Evolutionary conservation across 2,797 vertebrate species (phyloP).

Genomic region (Sylvia borin): DNA sequence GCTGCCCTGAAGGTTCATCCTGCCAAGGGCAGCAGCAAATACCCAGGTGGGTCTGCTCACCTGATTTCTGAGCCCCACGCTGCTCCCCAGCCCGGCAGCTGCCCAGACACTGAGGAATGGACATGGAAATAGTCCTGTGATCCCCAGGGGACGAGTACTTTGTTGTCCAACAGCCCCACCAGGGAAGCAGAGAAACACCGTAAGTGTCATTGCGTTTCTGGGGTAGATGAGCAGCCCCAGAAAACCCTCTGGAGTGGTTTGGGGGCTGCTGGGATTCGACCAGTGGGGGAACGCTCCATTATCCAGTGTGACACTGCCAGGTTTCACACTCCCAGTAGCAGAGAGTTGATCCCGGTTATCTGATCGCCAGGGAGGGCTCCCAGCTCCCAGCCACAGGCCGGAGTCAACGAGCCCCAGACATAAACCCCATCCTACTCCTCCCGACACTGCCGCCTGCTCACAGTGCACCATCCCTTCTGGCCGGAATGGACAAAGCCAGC

Average conservation of each 20-base stretch:
- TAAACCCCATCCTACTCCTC: not conserved
- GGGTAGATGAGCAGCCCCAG: not conserved
- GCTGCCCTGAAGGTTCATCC: not conserved
- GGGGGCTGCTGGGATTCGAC: not conserved
- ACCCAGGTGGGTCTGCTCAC: not conserved
- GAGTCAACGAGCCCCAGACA: not conserved
- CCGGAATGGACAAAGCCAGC: not conserved
- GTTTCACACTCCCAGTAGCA: not conserved
- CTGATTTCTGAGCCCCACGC: not conserved
- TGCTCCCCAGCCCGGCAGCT: not conserved
- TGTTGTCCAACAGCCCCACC: conserved; percentile 3
- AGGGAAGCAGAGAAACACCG: conserved; percentile 1
- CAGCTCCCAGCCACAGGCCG: not conserved
- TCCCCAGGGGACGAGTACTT: not conserved
- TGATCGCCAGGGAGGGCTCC: not conserved
- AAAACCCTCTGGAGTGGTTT: conserved; percentile 23
- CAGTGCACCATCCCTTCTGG: not conserved
- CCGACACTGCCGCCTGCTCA: rapidly evolving
- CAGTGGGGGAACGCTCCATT: not conserved
- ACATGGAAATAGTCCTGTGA: conserved; percentile 4
- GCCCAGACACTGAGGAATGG: not conserved
- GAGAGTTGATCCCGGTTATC: not conserved
- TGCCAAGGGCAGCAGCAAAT: not conserved
- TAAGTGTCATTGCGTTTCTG: not conserved
- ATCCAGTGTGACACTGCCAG: not conserved